Conservation (phyloP, 2,797 vertebrate species). For the Pseudochirops corinnae region DNA sequence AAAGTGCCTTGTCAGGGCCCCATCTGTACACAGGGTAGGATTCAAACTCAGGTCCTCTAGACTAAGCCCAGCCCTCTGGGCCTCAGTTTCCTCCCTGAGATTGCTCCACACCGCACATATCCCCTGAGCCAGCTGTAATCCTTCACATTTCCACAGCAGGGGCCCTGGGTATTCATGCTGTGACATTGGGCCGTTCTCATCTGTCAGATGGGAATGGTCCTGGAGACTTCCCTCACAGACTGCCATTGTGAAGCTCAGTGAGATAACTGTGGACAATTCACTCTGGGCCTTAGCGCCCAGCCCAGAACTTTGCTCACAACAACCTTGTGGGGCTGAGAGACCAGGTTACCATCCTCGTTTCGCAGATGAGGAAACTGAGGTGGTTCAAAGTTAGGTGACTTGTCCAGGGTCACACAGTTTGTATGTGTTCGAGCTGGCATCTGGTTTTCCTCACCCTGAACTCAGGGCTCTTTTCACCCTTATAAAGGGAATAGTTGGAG, state of each 20-base stretch:
- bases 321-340: background rate
- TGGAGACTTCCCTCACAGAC: background rate
- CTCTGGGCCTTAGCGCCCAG: background rate
- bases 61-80: background rate
- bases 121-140: background rate
- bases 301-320: background rate
- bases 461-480: rapidly evolving
- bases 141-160: background rate
- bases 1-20: background rate
- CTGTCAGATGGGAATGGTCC: conserved; percentile 17
- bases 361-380: background rate
- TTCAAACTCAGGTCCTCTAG: background rate
- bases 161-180: background rate
- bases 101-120: rapidly evolving
- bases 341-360: background rate
- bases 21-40: background rate
- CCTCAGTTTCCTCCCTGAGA: conserved; percentile 60
- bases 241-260: background rate
- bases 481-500: background rate
- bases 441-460: rapidly evolving
- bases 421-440: background rate
- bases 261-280: background rate
- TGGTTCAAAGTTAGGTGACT: background rate
- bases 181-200: background rate
- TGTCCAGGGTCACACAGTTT: rapidly evolving